These are phyloP conservation scores for Dipodomys stephensi DNA, from an alignment of 2,113 vertebrate genomes.

Conservation along the genomic window DNA sequence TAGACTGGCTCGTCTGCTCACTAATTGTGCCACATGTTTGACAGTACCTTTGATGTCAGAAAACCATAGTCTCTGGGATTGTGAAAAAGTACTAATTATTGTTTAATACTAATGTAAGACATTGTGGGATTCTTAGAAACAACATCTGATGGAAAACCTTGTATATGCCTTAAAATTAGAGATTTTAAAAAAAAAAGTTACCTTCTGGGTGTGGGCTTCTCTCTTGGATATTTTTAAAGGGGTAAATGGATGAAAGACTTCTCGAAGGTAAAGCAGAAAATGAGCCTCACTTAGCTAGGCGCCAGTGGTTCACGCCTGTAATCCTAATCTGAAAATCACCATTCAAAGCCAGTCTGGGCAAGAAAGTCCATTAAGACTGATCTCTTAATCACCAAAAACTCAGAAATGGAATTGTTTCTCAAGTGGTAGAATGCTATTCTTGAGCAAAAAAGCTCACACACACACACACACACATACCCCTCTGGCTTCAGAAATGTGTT, in stretches of 20 bases:
- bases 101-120: background rate
- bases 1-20: background rate
- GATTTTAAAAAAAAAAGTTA: background rate
- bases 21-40: background rate
- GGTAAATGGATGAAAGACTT: background rate
- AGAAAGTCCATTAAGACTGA: background rate
- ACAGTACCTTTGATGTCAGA: background rate
- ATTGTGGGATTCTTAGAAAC: background rate
- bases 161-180: background rate
- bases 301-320: background rate
- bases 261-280: background rate
- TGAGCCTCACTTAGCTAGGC: background rate
- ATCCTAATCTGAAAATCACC: background rate
- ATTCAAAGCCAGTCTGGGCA: background rate
- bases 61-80: background rate
- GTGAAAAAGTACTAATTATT: background rate
- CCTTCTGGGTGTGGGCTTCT: background rate
- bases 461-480: too few relatives aligned
- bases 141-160: background rate
- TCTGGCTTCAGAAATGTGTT: background rate
- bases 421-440: too few relatives aligned
- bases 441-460: too few relatives aligned
- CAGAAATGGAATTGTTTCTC: too few relatives aligned
- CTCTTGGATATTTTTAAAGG: conserved; percentile 29
- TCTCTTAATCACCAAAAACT: too few relatives aligned